phyloP scores from a whole-genome alignment of 1,140 invertebrate genomes.

The Elymnias hypermnestra region DNA sequence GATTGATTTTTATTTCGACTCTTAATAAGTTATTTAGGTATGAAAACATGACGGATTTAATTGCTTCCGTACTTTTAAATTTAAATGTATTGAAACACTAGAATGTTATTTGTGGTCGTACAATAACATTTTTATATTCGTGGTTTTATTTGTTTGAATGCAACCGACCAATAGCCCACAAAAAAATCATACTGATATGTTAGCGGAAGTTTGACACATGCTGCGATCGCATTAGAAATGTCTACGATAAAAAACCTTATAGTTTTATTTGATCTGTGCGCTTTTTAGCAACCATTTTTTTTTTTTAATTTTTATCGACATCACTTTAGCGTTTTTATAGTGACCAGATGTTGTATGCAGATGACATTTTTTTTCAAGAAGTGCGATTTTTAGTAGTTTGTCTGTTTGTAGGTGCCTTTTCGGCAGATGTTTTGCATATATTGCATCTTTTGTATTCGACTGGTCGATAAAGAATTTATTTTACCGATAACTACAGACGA shows the following conservation, averaged over 20 bases:
- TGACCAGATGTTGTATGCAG: constrained; percentile 72
- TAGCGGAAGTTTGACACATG: constrained; percentile 67
- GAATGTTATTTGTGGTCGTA: too few relatives aligned
- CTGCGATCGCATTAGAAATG: constrained; percentile 31
- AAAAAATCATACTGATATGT: constrained; percentile 2
- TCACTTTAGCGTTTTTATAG: constrained; percentile 46
- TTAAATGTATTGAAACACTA: too few relatives aligned
- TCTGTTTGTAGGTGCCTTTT: constrained; percentile 46
- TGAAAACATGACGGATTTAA: too few relatives aligned
- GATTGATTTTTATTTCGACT: too few relatives aligned
- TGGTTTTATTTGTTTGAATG: too few relatives aligned
- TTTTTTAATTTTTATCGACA: constrained; percentile 29
- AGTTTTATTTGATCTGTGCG: constrained; percentile 49
- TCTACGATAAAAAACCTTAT: constrained; percentile 34
- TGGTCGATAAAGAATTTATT: background rate
- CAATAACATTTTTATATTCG: too few relatives aligned
- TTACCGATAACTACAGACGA: background rate
- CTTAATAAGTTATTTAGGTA: too few relatives aligned
- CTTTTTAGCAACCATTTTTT: constrained; percentile 64
- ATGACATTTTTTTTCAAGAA: constrained; percentile 65
- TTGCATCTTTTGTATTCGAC: constrained; percentile 3
- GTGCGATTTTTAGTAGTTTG: constrained; percentile 69
- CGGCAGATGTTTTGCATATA: constrained; percentile 53
- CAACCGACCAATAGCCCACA: too few relatives aligned
- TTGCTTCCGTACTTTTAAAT: too few relatives aligned